Percentiles rank a stretch among this genome's conserved stretches.
These are phyloP conservation scores for Tiliqua scincoides DNA, from an alignment of 2,113 vertebrate genomes.

Conservation along the genomic window DNA sequence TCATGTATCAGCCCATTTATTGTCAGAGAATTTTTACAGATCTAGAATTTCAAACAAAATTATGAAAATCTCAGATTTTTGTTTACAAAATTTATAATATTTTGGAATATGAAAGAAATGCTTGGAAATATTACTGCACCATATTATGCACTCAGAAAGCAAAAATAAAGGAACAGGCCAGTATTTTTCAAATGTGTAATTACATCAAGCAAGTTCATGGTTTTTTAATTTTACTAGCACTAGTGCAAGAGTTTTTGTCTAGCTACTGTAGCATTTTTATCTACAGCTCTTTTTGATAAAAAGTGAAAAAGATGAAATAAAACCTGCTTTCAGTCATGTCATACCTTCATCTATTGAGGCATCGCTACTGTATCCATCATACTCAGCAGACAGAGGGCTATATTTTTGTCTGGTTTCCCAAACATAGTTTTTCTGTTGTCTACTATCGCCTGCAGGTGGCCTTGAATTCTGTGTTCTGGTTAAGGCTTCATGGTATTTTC, in stretches of 20 bases:
- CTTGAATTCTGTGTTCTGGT: slow-evolving; percentile 84
- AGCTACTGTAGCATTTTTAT: neutral
- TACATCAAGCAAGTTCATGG: neutral
- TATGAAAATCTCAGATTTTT: neutral
- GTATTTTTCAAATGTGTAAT: neutral
- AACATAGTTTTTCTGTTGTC: slow-evolving; percentile 82
- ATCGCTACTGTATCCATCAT: slow-evolving; percentile 95
- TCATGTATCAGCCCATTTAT: neutral
- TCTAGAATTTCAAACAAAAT: neutral
- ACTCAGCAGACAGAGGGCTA: slow-evolving; percentile 89
- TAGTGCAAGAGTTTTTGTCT: neutral
- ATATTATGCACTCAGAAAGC: too few species aligned
- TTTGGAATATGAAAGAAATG: neutral
- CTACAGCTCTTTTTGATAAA: slow-evolving; percentile 23
- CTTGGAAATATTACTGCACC: neutral
- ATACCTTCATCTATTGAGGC: slow-evolving; percentile 93
- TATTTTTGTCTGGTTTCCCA: slow-evolving; percentile 95
- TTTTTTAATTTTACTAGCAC: neutral
- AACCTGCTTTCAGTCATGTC: slow-evolving; percentile 68
- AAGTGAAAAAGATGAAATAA: slow-evolving; percentile 56
- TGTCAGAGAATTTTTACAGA: neutral
- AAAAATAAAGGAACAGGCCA: neutral
- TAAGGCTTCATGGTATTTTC: slow-evolving; percentile 94
- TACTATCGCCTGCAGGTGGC: slow-evolving; percentile 77
- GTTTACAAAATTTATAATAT: neutral